phyloP scores from a whole-genome alignment of 2,113 vertebrate species.

The Bothrops jararaca region DNA sequence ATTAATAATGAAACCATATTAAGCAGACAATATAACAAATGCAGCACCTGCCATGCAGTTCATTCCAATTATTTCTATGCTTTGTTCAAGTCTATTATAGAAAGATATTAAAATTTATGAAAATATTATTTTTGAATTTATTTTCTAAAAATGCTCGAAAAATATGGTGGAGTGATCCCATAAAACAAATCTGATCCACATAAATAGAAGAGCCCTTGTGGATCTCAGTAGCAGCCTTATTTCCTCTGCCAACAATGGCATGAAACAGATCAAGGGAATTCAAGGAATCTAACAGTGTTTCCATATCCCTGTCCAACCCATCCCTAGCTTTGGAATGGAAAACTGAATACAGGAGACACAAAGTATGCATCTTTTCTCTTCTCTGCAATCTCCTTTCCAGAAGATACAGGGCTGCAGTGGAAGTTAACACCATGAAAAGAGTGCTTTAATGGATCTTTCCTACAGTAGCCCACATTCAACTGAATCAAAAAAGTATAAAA shows the following conservation, averaged over 20 bases:
- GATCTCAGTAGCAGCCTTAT: background rate
- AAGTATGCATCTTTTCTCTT: background rate
- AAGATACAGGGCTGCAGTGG: background rate
- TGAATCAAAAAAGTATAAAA: conserved; percentile 3
- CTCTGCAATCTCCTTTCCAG: background rate
- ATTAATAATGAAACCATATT: background rate
- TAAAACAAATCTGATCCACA: background rate
- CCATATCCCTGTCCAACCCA: background rate
- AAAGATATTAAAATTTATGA: background rate
- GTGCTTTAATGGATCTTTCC: background rate
- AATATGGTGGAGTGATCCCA: background rate
- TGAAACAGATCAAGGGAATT: background rate
- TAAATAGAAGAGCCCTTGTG: background rate
- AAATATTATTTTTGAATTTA: background rate
- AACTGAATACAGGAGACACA: background rate
- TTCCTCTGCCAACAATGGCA: background rate
- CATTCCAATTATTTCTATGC: background rate
- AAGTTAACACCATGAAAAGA: background rate
- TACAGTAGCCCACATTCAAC: too few relatives aligned
- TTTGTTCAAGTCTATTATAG: background rate
- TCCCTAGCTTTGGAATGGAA: background rate
- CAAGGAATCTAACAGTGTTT: background rate
- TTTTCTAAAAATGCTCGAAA: conserved; percentile 6
- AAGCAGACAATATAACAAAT: background rate
- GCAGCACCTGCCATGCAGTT: background rate